Evolutionary conservation across 2,113 vertebrate genomes (phyloP).

Genomic region (Acinonyx jubatus): DNA sequence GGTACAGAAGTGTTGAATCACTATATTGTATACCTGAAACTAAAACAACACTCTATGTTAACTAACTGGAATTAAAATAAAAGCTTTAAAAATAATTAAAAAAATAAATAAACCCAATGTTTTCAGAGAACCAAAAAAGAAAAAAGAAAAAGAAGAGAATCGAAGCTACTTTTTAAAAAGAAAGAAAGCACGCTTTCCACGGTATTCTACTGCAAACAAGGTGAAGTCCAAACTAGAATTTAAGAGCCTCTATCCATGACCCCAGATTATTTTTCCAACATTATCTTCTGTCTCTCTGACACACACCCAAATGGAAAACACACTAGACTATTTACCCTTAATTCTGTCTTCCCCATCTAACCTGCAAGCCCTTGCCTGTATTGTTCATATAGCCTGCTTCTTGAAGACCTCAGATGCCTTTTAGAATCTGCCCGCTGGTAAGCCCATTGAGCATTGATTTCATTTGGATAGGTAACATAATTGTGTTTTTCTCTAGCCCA

Average conservation of each 20-base stretch:
- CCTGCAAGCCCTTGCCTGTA: not conserved
- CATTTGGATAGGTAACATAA: not conserved
- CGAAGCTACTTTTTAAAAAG: not conserved
- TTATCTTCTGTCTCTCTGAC: not conserved
- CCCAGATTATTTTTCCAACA: not conserved
- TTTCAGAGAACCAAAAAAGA: not conserved
- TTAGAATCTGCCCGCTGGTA: not conserved
- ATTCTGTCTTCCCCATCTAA: not conserved
- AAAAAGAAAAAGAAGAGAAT: not conserved
- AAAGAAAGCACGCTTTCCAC: not conserved
- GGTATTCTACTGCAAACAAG: not conserved
- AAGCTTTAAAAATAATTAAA: not conserved
- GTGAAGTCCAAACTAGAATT: conserved; percentile 4
- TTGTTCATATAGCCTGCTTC: not conserved
- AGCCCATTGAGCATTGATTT: not conserved
- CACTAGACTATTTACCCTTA: not conserved
- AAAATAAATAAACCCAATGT: not conserved
- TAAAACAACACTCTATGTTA: not conserved
- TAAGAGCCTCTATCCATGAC: not conserved
- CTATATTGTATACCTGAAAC: not conserved
- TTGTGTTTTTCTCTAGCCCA: not conserved
- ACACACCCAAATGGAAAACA: not conserved
- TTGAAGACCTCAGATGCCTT: not conserved
- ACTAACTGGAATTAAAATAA: not conserved
- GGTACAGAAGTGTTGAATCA: not conserved